Evolutionary conservation across 2,888 invertebrate species (phyloP), one percentile per base, ranked within the genome.

Genomic region (Mystacides longicornis): DNA sequence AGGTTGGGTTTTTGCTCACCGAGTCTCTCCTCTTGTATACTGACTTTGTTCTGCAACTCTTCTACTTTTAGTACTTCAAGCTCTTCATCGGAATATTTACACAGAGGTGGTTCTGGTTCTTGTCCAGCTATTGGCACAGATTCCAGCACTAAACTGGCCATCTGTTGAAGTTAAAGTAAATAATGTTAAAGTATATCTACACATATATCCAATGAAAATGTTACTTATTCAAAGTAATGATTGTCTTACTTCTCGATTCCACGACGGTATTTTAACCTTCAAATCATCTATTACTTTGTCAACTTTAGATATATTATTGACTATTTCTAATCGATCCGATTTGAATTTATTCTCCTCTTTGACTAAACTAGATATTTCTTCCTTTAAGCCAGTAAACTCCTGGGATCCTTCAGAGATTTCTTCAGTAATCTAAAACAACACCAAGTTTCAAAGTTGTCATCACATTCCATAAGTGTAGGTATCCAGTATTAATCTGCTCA

Each of bases 1-100:
- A 90, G 67, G 64, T 90, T 86, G 0, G 90, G 89, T 62, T 87
- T 85, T 37, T 79, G 76, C 1, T 80, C 78, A 14, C 83, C 80
- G 0, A 89, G 66, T 59, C 81, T 70, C 27, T 81, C 78, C 64
- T 83, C 82, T 52, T 82, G 79, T 0, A 78, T 74, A 0, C 77
- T 70, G 27, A 82, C 67, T 60, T 81, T 75, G 56, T 77, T 78
- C 64, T 85, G 77, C 22, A 86, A 66, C 23, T 80, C 80, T 4
- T 83, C 80, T 0, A 81, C 68, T 1, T 79, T 72, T 1, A 77
- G 69, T 0, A 71, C 72, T 0, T 79, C 76, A 5, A 93, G 66
- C 62, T 92, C 87, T 54, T 91, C 89, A 0, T 78, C 71, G 0
- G 81, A 77, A 47, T 85, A 80, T 0, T 71, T 75, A 20, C 74